Base-by-base conservation (phyloP, 1,140 invertebrate genomes). In the Hyles vespertilio region DNA sequence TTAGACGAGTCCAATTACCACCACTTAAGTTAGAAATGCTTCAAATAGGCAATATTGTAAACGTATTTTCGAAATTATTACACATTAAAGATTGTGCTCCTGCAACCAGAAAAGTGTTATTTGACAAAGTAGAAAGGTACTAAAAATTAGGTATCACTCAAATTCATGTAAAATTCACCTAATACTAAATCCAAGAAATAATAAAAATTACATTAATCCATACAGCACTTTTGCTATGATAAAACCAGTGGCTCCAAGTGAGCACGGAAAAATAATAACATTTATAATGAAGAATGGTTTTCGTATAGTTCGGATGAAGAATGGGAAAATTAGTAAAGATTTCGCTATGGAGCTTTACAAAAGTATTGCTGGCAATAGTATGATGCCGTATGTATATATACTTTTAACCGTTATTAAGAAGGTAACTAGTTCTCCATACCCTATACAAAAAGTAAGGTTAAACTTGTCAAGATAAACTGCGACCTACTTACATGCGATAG, bases 241-340 rank as follows among this genome's bases (percentile, higher is more conserved):
- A 40, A 89, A 89, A 67, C 86, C 86, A 9, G 63, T 82, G 4
- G 71, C 77, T 9, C 70, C 81, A 33, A 78, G 71, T 51, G 61
- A 63, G 33, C 81, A 89, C 56, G 86, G 86, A 10, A 89, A 86
- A 72, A 80, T 89, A 51, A 74, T 89, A 56, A 85, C 84, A 48
- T 89, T 72, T 48, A 87, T 89, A 9, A 80, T 81, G 74, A 79
- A 86, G 55, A 83, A 84, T 10, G 85, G 81, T 10, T 88, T 88
- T 56, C 81, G 79, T 46, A 88, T 88, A 34, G 79, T 87, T 32
- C 74, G 72, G 32, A 84, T 88, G 80, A 88, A 83, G 63, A 87
- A 85, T 68, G 82, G 78, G 6, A 87, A 78, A 79, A 57, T 88
- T 43, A 75, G 56, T 40, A 87, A 87, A 74, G 81, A 88, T 34